Percentiles rank a stretch among this genome's conserved stretches.
These are phyloP conservation scores for Cerastis rubricosa DNA, from an alignment of 2,888 invertebrate species.

Conservation along the genomic window DNA sequence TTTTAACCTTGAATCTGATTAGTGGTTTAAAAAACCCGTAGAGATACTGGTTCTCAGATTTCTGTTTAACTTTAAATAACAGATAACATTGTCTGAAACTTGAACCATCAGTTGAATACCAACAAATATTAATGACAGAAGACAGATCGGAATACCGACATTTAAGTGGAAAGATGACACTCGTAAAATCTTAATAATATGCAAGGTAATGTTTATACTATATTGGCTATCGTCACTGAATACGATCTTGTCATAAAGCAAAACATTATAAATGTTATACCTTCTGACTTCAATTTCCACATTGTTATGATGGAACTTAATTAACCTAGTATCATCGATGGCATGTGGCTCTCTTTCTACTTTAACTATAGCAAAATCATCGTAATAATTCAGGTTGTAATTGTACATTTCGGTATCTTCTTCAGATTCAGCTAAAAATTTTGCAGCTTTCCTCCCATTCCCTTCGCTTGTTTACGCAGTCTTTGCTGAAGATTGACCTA, in stretches of 20 bases:
- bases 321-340: neutral
- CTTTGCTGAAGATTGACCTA: slow-evolving; percentile 41
- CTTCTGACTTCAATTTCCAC: neutral
- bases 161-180: neutral
- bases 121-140: neutral
- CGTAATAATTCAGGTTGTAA: neutral
- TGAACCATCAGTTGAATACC: neutral
- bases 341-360: neutral
- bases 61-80: slow-evolving; percentile 28
- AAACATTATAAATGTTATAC: slow-evolving; percentile 7
- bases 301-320: neutral
- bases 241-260: slow-evolving; percentile 1
- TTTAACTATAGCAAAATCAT: neutral
- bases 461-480: slow-evolving; percentile 28
- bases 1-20: slow-evolving; percentile 41
- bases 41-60: slow-evolving; percentile 27
- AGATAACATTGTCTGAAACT: slow-evolving; percentile 27
- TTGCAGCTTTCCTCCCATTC: slow-evolving; percentile 24
- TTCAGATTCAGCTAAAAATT: slow-evolving; percentile 1
- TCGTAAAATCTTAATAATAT: neutral
- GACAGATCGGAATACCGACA: slow-evolving; percentile 1
- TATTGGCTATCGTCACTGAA: slow-evolving; percentile 18
- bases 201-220: slow-evolving; percentile 19
- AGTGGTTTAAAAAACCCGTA: slow-evolving; percentile 44
- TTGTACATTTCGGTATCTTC: slow-evolving; percentile 15